Evolutionary conservation across 2,113 vertebrate species (phyloP), one percentile per base, ranked within the genome.

Genomic region (Periophthalmodon schlosseri): DNA sequence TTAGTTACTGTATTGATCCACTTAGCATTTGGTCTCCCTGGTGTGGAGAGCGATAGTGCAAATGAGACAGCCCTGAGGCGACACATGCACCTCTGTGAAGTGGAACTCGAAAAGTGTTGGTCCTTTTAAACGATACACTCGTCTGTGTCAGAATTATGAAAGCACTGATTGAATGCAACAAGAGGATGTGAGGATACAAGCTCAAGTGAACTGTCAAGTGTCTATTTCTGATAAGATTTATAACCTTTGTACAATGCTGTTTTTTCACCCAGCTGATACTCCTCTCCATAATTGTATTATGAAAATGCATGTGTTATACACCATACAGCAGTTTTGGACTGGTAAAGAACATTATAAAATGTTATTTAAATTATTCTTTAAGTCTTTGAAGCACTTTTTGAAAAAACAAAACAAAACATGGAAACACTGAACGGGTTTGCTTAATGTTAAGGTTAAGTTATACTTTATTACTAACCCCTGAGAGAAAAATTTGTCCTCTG

Each of bases 1-100:
- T 81, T 74, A 76, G 65, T 68, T 58, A 13, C 68, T 20, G 20
- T 86, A 91, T 91, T 87, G 89, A 91, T 90, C 86, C 80, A 84
- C 79, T 91, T 88, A 84, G 77, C 76, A 75, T 86, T 82, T 78
- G 74, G 24, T 73, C 67, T 84, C 81, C 73, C 75, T 68, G 46
- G 81, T 81, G 79, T 79, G 68, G 72, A 54, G 46, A 66, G 66
- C 79, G 83, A 80, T 82, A 73, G 73, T 80, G 71, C 73, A 84
- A 86, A 91, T 87, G 79, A 83, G 82, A 84, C 71, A 56, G 52
- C 52, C 60, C 78, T 58, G 54, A 73, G 69, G 69, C 75, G 79
- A 36, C 69, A 73, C 2, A 60, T 74, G 64, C 34, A 7, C 3
- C 44, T 74, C 24, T 65, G 47, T 77, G 39, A 76, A 74, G 50